A percentile compares a stretch with the other conserved stretches of the same genome.
These are phyloP conservation scores for Pseudococcus jackbeardsleyi DNA, from an alignment of 2,888 invertebrate genomes.

Conservation along the genomic window DNA sequence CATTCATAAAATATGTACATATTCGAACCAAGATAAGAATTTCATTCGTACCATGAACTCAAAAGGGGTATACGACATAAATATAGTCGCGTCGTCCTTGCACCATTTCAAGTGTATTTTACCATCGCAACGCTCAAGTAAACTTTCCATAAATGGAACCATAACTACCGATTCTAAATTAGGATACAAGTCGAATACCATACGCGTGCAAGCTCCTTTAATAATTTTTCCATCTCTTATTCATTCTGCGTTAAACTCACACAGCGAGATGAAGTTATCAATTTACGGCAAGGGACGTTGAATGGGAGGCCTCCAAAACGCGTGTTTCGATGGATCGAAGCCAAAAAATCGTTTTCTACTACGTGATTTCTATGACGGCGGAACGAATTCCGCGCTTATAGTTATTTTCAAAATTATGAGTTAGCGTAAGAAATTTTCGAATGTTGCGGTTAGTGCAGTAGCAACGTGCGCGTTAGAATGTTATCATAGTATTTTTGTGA, in stretches of 20 bases:
- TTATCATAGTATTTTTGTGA: not conserved
- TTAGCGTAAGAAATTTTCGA: conserved; percentile 42
- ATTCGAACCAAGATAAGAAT: not conserved
- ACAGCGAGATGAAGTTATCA: conserved; percentile 9
- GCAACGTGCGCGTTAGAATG: conserved; percentile 10
- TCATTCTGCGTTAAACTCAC: not conserved
- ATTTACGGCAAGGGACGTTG: conserved; percentile 27
- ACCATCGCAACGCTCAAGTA: not conserved
- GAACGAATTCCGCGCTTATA: conserved; percentile 53
- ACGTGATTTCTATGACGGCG: conserved; percentile 47
- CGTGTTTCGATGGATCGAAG: conserved; percentile 41
- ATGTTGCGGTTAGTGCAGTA: conserved; percentile 45
- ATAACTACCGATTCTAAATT: conserved; percentile 55
- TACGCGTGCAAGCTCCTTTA: not conserved
- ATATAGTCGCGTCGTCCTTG: conserved; percentile 5
- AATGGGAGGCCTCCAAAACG: conserved; percentile 35
- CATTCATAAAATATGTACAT: not conserved
- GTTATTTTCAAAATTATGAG: conserved; percentile 50
- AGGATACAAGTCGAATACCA: conserved; percentile 44
- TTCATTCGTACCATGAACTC: not conserved
- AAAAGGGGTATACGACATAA: conserved; percentile 23
- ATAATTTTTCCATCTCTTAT: not conserved
- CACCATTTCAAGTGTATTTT: not conserved
- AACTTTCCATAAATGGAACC: conserved; percentile 51
- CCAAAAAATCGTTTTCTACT: conserved; percentile 48